Evolutionary conservation across 2,888 invertebrate genomes (phyloP), one percentile per base, ranked within the genome.

Genomic region (Incurvaria masculella): DNA sequence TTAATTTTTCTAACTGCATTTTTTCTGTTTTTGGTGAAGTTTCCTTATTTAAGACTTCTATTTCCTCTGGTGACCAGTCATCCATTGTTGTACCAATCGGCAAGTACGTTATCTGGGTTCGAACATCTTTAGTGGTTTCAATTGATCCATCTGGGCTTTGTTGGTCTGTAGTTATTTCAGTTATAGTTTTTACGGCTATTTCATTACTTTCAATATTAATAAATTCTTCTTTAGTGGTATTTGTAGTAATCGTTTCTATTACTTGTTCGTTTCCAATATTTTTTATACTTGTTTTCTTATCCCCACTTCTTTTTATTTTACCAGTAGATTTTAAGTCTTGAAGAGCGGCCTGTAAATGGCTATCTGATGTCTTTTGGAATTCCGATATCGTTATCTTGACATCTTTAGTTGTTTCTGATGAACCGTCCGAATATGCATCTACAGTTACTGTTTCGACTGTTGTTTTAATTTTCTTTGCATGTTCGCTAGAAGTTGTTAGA

Each of bases 401-500:
- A 53, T 79, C 79, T 64, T 75, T 79, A 1, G 78, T 79, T 4
- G 79, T 79, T 62, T 82, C 81, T 44, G 80, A 75, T 3, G 82
- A 80, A 23, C 81, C 82, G 58, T 81, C 79, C 2, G 79, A 75
- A 56, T 69, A 76, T 57, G 69, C 72, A 55, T 79, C 79, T 2
- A 74, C 65, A 18, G 73, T 75, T 6, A 65, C 68, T 1, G 79
- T 79, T 58, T 81, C 82, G 43, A 81, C 69, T 11, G 83, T 82
- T 42, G 82, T 82, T 56, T 82, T 76, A 47, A 83, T 71, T 19
- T 83, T 79, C 64, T 80, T 82, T 41, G 81, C 79, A 61, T 65
- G 71, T 51, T 64, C 64, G 53, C 83, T 79, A 45, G 66, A 65
- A 50, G 82, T 82, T 45, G 78, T 66, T 52, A 79, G 62, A 17